Base-by-base conservation (phyloP, 2,113 vertebrate species). In the Crotophaga sulcirostris region DNA sequence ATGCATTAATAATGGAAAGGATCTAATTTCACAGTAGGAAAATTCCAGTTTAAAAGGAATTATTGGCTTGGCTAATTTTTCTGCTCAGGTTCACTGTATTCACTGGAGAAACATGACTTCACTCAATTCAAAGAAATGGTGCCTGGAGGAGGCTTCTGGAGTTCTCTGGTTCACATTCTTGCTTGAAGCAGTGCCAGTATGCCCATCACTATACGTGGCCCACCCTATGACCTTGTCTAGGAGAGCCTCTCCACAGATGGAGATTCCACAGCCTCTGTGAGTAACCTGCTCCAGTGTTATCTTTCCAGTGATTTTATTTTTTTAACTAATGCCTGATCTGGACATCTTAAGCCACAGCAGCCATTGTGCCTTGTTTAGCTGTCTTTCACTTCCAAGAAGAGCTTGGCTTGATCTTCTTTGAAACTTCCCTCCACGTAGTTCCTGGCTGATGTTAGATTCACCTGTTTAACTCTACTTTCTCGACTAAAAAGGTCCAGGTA, bases 11-110 rank as follows among this genome's bases (percentile, higher is more conserved):
- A 95, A 59, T 78, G 26, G 29, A 44, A 87, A 77, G 52, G 16
- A 70, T 59, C 21, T 72, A 63, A 84, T 84, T 78, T 87, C 60
- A 78, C 29, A 87, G 73, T 38, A 91, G 31, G 36, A 84, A 82
- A 68, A 87, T 33, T 75, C 54, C 28, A 80, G 16, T 6, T 89
- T 70, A 85, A 80, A 70, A 76, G 33, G 47, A 75, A 83, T 89
- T 89, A 86, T 17, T 86, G 52, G 13, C 40, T 69, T 69, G 69
- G 28, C 29, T 58, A 55, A 80, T 47, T 84, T 89, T 75, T 82
- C 52, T 24, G 1, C 47, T 56, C 56, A 89, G 20, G 25, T 79
- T 67, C 69, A 33, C 5, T 44, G 5, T 67, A 44, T 72, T 87
- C 70, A 36, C 20, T n/a, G n/a, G 8, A 68, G 70, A 64, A 84